phyloP scores from a whole-genome alignment of 2,113 vertebrate species.

The Hydrochoerus hydrochaeris region DNA sequence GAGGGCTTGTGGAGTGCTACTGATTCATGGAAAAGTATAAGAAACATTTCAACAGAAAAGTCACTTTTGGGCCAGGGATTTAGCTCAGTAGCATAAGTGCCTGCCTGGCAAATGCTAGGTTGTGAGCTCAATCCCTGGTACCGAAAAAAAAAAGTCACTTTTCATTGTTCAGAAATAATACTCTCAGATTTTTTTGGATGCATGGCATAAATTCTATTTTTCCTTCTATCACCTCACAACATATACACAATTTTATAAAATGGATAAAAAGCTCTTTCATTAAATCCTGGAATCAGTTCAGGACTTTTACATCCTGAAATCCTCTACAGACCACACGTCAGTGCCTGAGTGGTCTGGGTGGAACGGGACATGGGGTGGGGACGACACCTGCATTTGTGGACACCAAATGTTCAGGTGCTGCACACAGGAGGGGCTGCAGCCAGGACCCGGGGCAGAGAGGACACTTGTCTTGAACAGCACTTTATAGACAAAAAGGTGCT shows the following conservation, averaged over 20 bases:
- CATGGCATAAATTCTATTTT: not conserved
- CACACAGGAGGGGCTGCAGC: not conserved
- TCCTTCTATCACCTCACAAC: not conserved
- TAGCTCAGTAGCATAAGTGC: too few species aligned
- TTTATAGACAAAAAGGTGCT: not conserved
- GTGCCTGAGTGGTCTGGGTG: not conserved
- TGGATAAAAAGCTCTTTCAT: not conserved
- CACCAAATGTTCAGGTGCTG: not conserved
- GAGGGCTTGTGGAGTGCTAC: not conserved
- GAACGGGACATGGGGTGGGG: not conserved
- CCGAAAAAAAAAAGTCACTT: not conserved
- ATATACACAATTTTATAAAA: not conserved
- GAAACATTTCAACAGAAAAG: not conserved
- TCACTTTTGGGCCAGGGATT: too few species aligned
- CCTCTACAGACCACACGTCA: not conserved
- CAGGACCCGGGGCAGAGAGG: not conserved
- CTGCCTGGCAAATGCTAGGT: too few species aligned
- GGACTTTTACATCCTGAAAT: not conserved
- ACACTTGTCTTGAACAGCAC: not conserved
- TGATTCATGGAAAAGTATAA: not conserved
- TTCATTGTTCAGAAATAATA: not conserved
- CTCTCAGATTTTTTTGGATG: not conserved
- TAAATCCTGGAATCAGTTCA: not conserved
- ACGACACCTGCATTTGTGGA: fast-evolving
- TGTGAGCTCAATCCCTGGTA: too few species aligned